phyloP scores from a whole-genome alignment of 2,888 invertebrate species.

The Drosophila differens region DNA sequence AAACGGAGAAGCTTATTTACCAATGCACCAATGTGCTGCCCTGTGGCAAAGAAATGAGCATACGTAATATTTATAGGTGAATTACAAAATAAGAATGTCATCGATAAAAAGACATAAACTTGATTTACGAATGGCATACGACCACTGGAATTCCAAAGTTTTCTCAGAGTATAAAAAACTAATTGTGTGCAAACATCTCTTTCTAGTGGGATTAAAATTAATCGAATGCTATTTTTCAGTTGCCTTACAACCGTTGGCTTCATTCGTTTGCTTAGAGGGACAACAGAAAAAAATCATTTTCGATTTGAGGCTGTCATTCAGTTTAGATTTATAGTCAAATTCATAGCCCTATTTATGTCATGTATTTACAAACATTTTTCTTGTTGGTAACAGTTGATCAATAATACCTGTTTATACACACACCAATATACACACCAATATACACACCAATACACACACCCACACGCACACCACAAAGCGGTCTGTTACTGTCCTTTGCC shows the following conservation, averaged over 20 bases:
- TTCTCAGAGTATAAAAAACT: background rate
- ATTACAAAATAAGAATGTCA: background rate
- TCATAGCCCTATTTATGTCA: slow-evolving; percentile 55
- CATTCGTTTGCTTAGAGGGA: background rate
- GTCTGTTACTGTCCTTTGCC: slow-evolving; percentile 15
- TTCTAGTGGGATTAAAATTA: background rate
- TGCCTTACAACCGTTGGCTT: background rate
- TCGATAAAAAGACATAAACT: background rate
- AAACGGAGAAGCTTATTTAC: background rate
- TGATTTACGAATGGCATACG: background rate
- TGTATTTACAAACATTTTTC: slow-evolving; percentile 56
- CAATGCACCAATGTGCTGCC: too few relatives aligned
- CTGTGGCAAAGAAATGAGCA: too few relatives aligned
- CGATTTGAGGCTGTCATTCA: slow-evolving; percentile 45
- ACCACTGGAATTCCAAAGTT: background rate
- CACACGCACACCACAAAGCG: background rate
- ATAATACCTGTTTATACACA: slow-evolving; percentile 5
- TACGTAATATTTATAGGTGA: too few relatives aligned
- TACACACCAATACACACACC: background rate
- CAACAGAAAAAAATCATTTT: slow-evolving; percentile 15
- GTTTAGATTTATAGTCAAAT: slow-evolving; percentile 56
- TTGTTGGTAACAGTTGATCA: slow-evolving; percentile 9
- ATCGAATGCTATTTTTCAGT: background rate
- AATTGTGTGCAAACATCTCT: background rate
- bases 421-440: background rate